Percentiles rank a stretch among this genome's conserved stretches.
Conservation (phyloP, 1,140 invertebrate genomes). For the Pemphigus obesinymphae region DNA sequence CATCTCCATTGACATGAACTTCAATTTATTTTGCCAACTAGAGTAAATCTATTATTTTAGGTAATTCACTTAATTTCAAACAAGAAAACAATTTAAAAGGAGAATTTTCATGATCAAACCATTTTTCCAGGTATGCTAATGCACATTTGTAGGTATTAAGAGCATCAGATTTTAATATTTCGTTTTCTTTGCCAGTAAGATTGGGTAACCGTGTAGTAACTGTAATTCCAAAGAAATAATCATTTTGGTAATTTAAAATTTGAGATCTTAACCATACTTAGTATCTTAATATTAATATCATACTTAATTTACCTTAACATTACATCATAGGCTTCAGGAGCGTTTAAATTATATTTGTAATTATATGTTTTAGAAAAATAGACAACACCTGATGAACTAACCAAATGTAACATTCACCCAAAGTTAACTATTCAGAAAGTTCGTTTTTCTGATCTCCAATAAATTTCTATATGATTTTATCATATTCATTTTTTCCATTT, state of each 20-base stretch:
- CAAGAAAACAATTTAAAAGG: not conserved
- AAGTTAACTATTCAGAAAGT: not conserved
- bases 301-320: too few species aligned
- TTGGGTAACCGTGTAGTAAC: not conserved
- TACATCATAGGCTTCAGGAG: not conserved
- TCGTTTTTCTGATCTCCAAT: not conserved
- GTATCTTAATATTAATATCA: too few species aligned
- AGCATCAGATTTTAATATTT: not conserved
- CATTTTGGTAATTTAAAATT: not conserved
- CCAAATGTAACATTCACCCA: not conserved
- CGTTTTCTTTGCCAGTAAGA: not conserved
- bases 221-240: not conserved
- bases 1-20: not conserved
- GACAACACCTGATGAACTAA: not conserved
- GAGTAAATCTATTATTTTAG: not conserved
- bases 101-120: not conserved
- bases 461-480: conserved; percentile 27
- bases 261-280: not conserved
- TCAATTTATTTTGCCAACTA: not conserved
- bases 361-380: not conserved
- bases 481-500: not conserved
- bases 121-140: not conserved
- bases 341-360: not conserved
- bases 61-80: not conserved
- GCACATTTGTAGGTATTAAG: not conserved